These are phyloP conservation scores for Dusona sp. DNA, from an alignment of 2,888 invertebrate genomes.

Conservation along the genomic window DNA sequence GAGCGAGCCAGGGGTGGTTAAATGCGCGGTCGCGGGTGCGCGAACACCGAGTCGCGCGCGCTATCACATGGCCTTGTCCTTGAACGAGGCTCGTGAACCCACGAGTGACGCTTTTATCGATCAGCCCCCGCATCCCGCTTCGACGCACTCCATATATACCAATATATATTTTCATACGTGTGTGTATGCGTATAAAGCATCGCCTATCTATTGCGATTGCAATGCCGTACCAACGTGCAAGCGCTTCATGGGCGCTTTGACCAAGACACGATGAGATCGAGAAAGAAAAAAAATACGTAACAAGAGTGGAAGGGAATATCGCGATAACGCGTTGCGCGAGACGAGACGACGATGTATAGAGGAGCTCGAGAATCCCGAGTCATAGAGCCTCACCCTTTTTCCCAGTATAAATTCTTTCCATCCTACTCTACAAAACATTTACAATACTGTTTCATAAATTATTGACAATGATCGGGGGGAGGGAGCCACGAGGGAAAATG, in stretches of 20 bases:
- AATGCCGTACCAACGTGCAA: constrained; percentile 78
- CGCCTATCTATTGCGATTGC: constrained; percentile 81
- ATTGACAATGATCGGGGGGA: constrained; percentile 50
- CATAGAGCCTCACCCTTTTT: constrained; percentile 65
- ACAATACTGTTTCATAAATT: constrained; percentile 67
- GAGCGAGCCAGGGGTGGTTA: constrained; percentile 78
- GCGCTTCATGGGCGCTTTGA: constrained; percentile 41
- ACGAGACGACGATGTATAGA: constrained; percentile 47
- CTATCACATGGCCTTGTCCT: constrained; percentile 87
- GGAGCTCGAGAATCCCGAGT: constrained; percentile 47
- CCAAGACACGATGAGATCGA: not conserved
- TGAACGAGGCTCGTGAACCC: constrained; percentile 85
- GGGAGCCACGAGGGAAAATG: constrained; percentile 30
- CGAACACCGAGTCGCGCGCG: constrained; percentile 76
- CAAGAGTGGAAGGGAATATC: constrained; percentile 35
- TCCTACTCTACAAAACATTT: constrained; percentile 29
- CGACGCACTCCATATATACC: constrained; percentile 78
- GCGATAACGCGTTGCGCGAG: constrained; percentile 60
- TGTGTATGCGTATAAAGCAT: constrained; percentile 58
- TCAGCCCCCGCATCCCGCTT: constrained; percentile 84
- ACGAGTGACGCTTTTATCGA: constrained; percentile 83
- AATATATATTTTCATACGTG: constrained; percentile 42
- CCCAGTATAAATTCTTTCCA: constrained; percentile 54
- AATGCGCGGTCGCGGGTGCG: constrained; percentile 83
- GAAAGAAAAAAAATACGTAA: constrained; percentile 30